Conservation (phyloP, 2,888 invertebrate genomes). For the Microplitis deprimator region DNA sequence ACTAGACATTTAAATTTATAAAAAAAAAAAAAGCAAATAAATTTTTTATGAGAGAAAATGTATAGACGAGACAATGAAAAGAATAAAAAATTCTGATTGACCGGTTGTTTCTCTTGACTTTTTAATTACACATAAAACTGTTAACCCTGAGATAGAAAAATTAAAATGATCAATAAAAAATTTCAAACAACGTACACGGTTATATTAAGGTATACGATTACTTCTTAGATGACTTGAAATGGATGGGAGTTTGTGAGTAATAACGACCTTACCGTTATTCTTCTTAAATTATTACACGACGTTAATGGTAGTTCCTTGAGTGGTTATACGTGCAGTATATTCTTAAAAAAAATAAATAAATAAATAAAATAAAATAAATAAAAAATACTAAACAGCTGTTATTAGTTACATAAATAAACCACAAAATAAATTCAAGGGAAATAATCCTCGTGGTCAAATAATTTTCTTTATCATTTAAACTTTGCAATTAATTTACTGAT, state of each 20-base stretch:
- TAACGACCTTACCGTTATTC: conserved; percentile 18
- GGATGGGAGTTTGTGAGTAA: conserved; percentile 28
- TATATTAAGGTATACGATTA: conserved; percentile 2
- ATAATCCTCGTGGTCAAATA: conserved; percentile 22
- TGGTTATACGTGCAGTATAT: conserved; percentile 26
- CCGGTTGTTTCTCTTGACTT: neutral
- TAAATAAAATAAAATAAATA: neutral
- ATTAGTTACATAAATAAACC: conserved; percentile 19
- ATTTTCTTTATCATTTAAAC: conserved; percentile 21
- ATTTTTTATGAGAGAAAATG: too few relatives aligned
- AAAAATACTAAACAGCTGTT: conserved; percentile 5
- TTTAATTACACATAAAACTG: neutral
- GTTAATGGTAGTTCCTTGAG: conserved; percentile 23
- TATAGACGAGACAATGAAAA: neutral
- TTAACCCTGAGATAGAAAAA: neutral
- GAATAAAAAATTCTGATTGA: neutral
- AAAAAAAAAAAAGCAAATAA: neutral
- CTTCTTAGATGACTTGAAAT: conserved; percentile 8
- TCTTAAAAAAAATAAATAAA: conserved; percentile 14
- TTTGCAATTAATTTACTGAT: conserved; percentile 15
- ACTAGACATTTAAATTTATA: neutral
- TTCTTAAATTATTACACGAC: conserved; percentile 29
- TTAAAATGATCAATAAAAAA: neutral
- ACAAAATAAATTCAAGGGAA: conserved; percentile 11
- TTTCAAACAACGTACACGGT: neutral